These are phyloP conservation scores for Orientallactaga sibirica DNA, from an alignment of 2,797 vertebrate genomes.

Conservation along the genomic window DNA sequence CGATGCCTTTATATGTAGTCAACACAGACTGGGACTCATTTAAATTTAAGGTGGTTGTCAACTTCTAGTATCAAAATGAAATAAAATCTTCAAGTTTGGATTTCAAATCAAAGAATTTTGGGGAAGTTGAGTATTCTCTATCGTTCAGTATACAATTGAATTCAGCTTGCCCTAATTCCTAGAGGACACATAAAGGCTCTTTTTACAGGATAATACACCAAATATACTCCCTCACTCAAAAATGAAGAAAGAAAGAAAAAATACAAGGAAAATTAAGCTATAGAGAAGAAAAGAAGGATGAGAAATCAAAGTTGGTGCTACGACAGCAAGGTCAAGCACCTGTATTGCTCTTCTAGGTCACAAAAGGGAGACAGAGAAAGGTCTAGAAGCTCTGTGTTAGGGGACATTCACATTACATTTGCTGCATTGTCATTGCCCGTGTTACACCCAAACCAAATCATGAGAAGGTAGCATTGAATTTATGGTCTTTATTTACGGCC, in stretches of 20 bases:
- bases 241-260: neutral
- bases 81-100: conserved; percentile 19
- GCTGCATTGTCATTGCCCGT: neutral
- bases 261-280: neutral
- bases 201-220: neutral
- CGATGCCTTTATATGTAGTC: neutral
- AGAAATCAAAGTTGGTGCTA: neutral
- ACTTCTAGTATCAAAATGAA: conserved; percentile 23
- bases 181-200: neutral
- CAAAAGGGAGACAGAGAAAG: neutral
- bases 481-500: neutral
- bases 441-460: neutral
- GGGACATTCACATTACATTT: neutral
- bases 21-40: neutral
- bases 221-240: neutral
- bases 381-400: neutral
- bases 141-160: neutral
- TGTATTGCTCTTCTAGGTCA: neutral
- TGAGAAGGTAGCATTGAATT: neutral
- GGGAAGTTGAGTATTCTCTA: neutral
- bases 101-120: neutral
- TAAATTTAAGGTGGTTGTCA: conserved; percentile 37
- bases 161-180: neutral
- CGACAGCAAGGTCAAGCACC: neutral
- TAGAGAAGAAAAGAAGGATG: neutral